Base-by-base conservation (phyloP, 1,140 invertebrate species). In the Drosophila kepulauana region DNA sequence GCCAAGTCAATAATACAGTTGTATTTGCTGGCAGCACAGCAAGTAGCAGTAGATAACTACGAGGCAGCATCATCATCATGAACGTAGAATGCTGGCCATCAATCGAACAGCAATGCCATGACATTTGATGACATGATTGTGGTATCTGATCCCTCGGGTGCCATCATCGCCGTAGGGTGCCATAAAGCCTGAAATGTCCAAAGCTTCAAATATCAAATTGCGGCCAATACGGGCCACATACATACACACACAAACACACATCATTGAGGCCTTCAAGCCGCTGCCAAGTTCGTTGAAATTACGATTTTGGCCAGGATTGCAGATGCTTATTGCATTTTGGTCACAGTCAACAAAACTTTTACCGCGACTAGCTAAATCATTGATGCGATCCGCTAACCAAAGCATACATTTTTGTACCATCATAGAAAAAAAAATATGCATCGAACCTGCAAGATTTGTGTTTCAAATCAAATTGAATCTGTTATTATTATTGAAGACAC, bases 281-380 rank as follows among this genome's bases (percentile, higher is more conserved):
- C 16, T 57, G 35, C 45, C 59, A 62, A 62, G n/a, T 33, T 28
- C 48, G 28, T 45, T 6, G 13, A 48, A 62, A 59, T 59, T 59
- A 28, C 38, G 5, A 58, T 41, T 28, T 43, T 2, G 56, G 2
- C 11, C 10, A 48, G 20, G 6, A 38, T 38, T 30, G 58, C 58
- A 62, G 10, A 16, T 59, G 20, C 57, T 28, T 43, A 59, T 62
- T 62, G 59, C 59, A 62, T 33, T 48, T 49, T 62, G 45, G 28
- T 5, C 45, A 48, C n/a, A 30, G 11, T 41, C n/a, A 25, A 59
- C 16, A 25, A 13, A 45, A 13, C 11, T 45, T 28, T 7, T 45
- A 13, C n/a, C 7, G 38, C 41, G 4, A 15, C 8, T 45, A 28
- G 6, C 8, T 10, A 41, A 41, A 41, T 41, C 38, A 41, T 41